Evolutionary conservation across 2,888 invertebrate species (phyloP), one percentile per base, ranked within the genome.

Genomic region (Ctenicera cuprea): DNA sequence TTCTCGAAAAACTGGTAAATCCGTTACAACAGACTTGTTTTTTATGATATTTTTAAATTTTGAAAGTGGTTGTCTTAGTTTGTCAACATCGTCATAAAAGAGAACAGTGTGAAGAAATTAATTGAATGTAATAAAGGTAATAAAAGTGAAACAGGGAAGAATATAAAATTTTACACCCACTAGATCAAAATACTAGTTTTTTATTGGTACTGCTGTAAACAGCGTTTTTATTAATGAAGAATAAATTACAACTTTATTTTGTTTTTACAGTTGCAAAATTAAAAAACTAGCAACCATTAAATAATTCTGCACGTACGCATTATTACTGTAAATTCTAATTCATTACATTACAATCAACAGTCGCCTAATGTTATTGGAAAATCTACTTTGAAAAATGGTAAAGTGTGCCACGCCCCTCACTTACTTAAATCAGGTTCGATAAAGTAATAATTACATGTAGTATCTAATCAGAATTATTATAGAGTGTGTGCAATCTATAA

Each of bases 381-480:
- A 9, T 45, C 18, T 16, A 8, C 18, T 14, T 16, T 45, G 41
- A 18, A 45, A 45, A 45, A 45, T 16, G 18, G 45, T 45, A 18
- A 43, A 43, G 5, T 43, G 9, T 18, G 45, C 45, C 45, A 45
- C 45, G 45, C 45, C 45, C 18, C 45, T 45, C 45, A 7, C 18
- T 18, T 18, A 45, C 18, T 16, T 8, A 18, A 45, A 18, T 16
- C 45, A 45, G 45, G 45, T 45, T 14, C 37, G 67, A 59, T 50
- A 68, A 30, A 30, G 69, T 68, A 66, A 76, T 73, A 78, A 12
- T 61, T 73, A n/a, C 75, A 65, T 78, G 33, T 33, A 9, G 26
- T 26, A 74, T 82, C 38, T 84, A 86, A 77, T 81, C 81, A 75
- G 77, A 62, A 75, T 85, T 81, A 80, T 86, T 81, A 80, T 80